phyloP scores from a whole-genome alignment of 2,113 vertebrate genomes.

The Sinocyclocheilus grahami region DNA sequence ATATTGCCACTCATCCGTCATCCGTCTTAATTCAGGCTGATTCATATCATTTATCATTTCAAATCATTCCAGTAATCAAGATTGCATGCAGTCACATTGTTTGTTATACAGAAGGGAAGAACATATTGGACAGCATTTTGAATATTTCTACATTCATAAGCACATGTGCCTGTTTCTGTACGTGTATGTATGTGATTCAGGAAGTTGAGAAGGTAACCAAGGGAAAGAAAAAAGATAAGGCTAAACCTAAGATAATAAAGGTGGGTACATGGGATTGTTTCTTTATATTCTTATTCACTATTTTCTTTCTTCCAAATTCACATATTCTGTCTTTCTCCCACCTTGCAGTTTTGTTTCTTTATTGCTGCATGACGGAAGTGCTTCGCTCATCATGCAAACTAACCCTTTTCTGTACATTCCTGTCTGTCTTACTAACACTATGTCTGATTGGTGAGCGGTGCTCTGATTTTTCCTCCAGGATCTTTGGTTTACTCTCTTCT shows the following conservation, averaged over 20 bases:
- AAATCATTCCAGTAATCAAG: not conserved
- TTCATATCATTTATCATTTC: not conserved
- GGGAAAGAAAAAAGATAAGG: conserved; percentile 68
- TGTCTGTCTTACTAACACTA: not conserved
- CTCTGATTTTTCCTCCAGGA: not conserved
- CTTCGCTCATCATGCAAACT: not conserved
- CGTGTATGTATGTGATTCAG: conserved; percentile 71
- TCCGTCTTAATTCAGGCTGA: not conserved
- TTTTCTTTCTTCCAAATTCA: not conserved
- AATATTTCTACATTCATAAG: conserved; percentile 1
- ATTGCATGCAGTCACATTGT: not conserved
- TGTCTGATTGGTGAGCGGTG: not conserved
- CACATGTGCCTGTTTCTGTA: conserved; percentile 51
- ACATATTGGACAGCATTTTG: not conserved
- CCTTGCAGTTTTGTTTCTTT: not conserved
- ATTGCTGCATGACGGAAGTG: not conserved
- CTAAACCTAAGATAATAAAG: conserved; percentile 63
- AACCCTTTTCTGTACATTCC: not conserved
- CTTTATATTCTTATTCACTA: not conserved
- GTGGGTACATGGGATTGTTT: conserved; percentile 57
- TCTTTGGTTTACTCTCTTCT: not conserved
- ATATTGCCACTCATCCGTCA: not conserved
- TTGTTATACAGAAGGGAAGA: not conserved
- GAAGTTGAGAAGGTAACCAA: conserved; percentile 67
- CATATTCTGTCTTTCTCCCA: not conserved